Conservation (phyloP, 35 echinoderm and acorn worm species). For the Apostichopus parvimensis region DNA sequence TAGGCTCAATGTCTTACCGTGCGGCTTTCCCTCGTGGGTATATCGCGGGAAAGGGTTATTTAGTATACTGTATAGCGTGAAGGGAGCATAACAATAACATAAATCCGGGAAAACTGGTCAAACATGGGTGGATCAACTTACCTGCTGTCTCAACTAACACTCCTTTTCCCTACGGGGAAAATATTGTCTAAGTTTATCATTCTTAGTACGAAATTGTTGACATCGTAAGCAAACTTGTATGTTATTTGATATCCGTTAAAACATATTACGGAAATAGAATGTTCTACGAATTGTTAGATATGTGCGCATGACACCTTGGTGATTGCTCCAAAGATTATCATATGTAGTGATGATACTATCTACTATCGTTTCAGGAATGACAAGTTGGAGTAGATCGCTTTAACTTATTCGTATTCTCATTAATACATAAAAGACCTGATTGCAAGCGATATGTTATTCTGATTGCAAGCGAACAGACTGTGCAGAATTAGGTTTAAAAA, state of each 20-base stretch:
- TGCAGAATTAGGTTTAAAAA: background rate
- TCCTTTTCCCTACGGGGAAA: background rate
- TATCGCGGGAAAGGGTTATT: background rate
- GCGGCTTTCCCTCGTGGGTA: background rate
- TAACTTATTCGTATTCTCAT: too few species aligned
- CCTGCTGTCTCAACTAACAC: too few species aligned
- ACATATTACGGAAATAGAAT: slow-evolving; percentile 46
- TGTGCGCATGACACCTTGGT: slow-evolving; percentile 65
- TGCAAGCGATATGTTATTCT: background rate
- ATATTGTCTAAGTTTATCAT: too few species aligned
- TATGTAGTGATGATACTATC: slow-evolving; percentile 50
- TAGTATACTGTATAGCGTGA: too few species aligned
- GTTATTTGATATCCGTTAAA: slow-evolving; percentile 43
- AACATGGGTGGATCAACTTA: too few species aligned
- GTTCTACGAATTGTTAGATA: slow-evolving; percentile 48
- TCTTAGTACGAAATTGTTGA: too few species aligned
- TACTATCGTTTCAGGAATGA: slow-evolving; percentile 33
- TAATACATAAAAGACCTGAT: background rate
- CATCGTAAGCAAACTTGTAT: slow-evolving; percentile 31
- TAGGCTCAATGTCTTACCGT: background rate
- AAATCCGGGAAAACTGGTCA: too few species aligned
- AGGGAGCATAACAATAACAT: too few species aligned
- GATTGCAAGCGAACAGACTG: background rate
- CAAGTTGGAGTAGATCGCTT: slow-evolving; percentile 37
- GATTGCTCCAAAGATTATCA: slow-evolving; percentile 49